Evolutionary conservation across 2,797 vertebrate species (phyloP).

Genomic region (Gila robusta): DNA sequence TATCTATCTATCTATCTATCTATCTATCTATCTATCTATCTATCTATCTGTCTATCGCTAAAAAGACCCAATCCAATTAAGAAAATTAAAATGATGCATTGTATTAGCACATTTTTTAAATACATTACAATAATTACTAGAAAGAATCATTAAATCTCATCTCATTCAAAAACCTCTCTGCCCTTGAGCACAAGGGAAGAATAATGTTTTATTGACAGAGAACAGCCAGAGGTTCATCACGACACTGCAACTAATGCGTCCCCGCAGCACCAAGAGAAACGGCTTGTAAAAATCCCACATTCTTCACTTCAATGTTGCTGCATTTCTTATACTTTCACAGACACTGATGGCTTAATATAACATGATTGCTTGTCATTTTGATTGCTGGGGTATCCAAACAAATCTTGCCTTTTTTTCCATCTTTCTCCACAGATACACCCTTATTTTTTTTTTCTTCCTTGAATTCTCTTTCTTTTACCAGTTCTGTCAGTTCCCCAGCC

Average conservation of each 20-base stretch:
- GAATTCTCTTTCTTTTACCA: slow-evolving; percentile 31
- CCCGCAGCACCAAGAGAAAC: background rate
- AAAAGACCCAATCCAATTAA: background rate
- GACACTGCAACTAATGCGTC: background rate
- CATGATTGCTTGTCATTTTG: slow-evolving; percentile 51
- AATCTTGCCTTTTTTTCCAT: background rate
- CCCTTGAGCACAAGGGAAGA: background rate
- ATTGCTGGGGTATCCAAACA: slow-evolving; percentile 43
- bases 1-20: too few relatives aligned
- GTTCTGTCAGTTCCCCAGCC: slow-evolving; percentile 56
- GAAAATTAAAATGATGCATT: background rate
- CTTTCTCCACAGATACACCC: background rate
- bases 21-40: rapidly evolving
- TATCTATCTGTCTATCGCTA: background rate
- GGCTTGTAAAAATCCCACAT: background rate
- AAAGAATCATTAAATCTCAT: background rate
- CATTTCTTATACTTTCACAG: background rate
- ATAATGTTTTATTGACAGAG: background rate
- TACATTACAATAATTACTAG: background rate
- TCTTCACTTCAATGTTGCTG: background rate
- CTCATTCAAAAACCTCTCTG: background rate
- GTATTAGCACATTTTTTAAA: background rate
- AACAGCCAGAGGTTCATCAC: slow-evolving; percentile 12
- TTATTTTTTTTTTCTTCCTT: background rate
- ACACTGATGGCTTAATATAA: slow-evolving; percentile 32